These are phyloP conservation scores for Tipula helvola DNA, from an alignment of 2,888 invertebrate species.

Conservation along the genomic window DNA sequence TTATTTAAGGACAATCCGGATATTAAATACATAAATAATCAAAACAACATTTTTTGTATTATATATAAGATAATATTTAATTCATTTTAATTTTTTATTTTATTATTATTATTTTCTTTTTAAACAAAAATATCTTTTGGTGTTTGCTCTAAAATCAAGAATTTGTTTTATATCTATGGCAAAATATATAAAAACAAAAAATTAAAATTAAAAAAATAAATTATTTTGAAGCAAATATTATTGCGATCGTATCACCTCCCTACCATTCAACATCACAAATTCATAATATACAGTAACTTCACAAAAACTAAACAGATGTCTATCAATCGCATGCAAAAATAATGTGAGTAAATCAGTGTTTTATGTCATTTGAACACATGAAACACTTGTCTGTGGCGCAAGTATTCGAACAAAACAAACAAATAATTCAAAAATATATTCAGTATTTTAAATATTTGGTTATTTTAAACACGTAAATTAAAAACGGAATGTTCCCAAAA, in stretches of 20 bases:
- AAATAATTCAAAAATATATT: neutral
- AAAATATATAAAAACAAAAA: neutral
- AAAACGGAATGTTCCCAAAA: neutral
- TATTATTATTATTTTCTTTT: neutral
- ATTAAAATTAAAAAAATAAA: neutral
- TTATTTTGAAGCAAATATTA: neutral
- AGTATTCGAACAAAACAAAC: neutral
- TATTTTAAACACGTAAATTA: neutral
- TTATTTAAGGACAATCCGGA: neutral
- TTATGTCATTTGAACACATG: neutral
- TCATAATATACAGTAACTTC: neutral
- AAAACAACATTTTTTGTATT: neutral
- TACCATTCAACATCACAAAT: neutral
- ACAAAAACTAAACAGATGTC: neutral
- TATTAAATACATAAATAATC: neutral
- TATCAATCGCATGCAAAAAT: neutral
- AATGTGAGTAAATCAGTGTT: neutral
- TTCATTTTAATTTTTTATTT: neutral
- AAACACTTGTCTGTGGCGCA: neutral
- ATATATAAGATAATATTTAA: neutral
- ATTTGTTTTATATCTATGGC: neutral
- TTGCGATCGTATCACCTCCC: neutral
- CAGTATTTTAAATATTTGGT: neutral
- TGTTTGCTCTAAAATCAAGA: neutral
- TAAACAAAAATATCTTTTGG: neutral